Evolutionary conservation across 2,888 invertebrate species (phyloP).

Genomic region (Metalampra italica): DNA sequence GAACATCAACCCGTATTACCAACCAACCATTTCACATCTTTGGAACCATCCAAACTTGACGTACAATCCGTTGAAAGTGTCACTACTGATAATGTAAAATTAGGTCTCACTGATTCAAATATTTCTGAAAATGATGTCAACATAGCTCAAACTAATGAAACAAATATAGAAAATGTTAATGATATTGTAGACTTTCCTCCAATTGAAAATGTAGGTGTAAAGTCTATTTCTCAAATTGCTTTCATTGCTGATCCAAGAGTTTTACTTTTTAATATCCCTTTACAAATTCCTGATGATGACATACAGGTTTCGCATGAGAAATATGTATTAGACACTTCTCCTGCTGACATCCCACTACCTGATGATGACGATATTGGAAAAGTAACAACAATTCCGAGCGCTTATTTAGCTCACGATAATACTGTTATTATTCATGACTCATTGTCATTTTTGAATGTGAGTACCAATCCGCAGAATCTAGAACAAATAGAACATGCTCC

Average conservation of each 20-base stretch:
- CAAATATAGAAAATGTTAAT: background rate
- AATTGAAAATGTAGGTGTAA: slow-evolving; percentile 4
- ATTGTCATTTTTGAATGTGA: background rate
- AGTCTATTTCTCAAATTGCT: slow-evolving; percentile 10
- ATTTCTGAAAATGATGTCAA: slow-evolving; percentile 2
- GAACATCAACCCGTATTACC: background rate
- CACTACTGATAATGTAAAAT: background rate
- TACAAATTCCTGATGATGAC: background rate
- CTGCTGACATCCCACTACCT: slow-evolving; percentile 41
- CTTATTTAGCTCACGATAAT: background rate
- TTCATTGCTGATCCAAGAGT: slow-evolving; percentile 9
- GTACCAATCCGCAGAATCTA: background rate
- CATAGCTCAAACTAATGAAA: background rate
- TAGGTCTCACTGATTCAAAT: background rate
- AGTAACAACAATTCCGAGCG: background rate
- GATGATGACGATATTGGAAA: slow-evolving; percentile 44
- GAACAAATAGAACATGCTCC: background rate
- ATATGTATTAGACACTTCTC: slow-evolving; percentile 12
- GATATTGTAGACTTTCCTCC: background rate
- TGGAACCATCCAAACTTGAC: background rate
- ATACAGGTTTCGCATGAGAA: background rate
- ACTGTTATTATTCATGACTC: background rate
- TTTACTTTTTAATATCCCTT: slow-evolving; percentile 9
- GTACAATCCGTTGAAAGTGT: background rate
- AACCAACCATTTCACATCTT: too few species aligned